Evolutionary conservation across 2,797 vertebrate genomes (phyloP).

Genomic region (Onychomys torridus): DNA sequence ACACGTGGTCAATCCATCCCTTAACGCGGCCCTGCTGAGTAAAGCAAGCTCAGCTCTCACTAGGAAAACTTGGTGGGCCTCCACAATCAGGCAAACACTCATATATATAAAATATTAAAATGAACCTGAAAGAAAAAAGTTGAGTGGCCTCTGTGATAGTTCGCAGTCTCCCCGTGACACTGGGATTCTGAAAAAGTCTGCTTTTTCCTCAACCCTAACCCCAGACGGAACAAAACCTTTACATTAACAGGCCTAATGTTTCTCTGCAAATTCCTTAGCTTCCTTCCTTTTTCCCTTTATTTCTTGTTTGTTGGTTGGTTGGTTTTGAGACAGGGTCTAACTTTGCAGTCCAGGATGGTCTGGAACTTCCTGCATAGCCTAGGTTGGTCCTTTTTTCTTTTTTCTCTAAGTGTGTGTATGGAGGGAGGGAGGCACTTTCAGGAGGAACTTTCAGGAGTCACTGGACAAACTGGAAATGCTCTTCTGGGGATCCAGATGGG

Average conservation of each 20-base stretch:
- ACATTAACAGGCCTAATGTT: neutral
- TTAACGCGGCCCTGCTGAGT: no score
- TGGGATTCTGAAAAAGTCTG: neutral
- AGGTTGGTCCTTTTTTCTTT: neutral
- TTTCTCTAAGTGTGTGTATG: neutral
- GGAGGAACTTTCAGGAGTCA: neutral
- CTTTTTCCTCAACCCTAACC: neutral
- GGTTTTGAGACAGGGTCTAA: neutral
- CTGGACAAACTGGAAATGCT: neutral
- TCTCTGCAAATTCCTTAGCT: neutral
- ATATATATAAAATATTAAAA: neutral
- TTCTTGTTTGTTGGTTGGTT: neutral
- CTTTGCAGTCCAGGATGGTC: neutral
- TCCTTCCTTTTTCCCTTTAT: neutral
- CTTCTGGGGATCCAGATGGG: neutral
- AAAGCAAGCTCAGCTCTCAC: no score
- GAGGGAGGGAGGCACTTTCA: neutral
- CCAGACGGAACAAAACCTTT: neutral
- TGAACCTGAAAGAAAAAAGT: neutral
- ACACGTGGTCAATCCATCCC: no score
- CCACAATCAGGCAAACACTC: neutral
- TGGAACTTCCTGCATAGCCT: neutral
- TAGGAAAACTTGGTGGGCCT: no score
- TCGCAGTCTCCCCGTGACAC: neutral
- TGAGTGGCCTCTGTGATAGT: neutral